Conservation (phyloP, 2,888 invertebrate genomes). For the Nomada flava region DNA sequence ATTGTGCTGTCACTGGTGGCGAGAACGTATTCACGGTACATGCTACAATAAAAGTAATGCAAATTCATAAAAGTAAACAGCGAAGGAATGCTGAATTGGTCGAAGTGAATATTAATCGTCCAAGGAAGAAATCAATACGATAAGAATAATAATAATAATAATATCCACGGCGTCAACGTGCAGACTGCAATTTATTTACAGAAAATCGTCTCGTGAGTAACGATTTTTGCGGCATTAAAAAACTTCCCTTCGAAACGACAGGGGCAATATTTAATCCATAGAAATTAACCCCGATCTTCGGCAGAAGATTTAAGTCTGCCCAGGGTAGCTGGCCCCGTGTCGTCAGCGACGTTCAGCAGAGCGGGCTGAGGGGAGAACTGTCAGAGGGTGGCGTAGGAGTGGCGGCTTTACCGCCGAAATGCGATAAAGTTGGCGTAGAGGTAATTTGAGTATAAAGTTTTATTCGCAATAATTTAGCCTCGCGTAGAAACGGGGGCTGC, state of each 20-base stretch:
- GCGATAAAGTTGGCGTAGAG: constrained; percentile 83
- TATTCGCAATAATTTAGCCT: constrained; percentile 83
- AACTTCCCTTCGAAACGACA: not conserved
- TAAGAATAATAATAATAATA: too few species aligned
- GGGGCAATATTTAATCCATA: constrained; percentile 35
- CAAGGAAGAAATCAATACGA: too few species aligned
- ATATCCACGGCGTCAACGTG: too few species aligned
- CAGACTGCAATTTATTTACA: too few species aligned
- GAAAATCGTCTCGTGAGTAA: too few species aligned
- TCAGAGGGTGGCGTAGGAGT: constrained; percentile 49
- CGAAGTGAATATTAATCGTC: too few species aligned
- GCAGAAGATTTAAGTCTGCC: constrained; percentile 57
- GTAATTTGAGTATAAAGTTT: constrained; percentile 84
- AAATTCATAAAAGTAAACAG: too few species aligned
- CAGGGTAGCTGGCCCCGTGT: constrained; percentile 45
- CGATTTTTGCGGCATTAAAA: not conserved
- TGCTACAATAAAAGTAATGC: too few species aligned
- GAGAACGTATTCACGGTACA: not conserved
- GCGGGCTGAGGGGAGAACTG: constrained; percentile 33
- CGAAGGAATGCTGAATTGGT: too few species aligned
- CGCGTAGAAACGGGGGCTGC: constrained; percentile 60
- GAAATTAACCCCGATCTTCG: constrained; percentile 58
- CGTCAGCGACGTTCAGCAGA: constrained; percentile 24
- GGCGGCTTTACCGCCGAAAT: constrained; percentile 73
- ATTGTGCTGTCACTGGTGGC: not conserved